A percentile compares a stretch with the other conserved stretches of the same genome.
phyloP scores from a whole-genome alignment of 1,140 invertebrate genomes.

The Zaprionus capensis region DNA sequence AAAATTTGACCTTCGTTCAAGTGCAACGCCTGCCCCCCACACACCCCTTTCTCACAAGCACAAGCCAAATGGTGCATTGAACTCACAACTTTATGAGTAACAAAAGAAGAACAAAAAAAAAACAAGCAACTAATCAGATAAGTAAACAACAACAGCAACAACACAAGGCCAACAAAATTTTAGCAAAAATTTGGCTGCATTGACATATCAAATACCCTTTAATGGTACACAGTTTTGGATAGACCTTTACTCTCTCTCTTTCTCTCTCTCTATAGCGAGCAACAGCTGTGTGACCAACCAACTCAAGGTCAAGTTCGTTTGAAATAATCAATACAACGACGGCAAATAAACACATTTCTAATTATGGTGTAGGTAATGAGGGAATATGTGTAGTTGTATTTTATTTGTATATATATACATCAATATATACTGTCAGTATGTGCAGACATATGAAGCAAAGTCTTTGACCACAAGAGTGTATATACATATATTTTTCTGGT shows the following conservation, averaged over 20 bases:
- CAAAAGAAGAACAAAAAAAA: slow-evolving; percentile 25
- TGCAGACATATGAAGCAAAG: neutral
- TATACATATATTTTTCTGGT: neutral
- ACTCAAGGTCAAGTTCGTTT: slow-evolving; percentile 40
- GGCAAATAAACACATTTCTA: neutral
- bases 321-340: slow-evolving; percentile 6
- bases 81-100: slow-evolving; percentile 63
- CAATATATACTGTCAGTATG: neutral
- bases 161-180: slow-evolving; percentile 23
- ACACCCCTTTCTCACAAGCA: slow-evolving; percentile 3
- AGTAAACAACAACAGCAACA: slow-evolving; percentile 34
- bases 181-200: neutral
- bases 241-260: slow-evolving; percentile 1
- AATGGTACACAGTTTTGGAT: neutral
- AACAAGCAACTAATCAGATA: slow-evolving; percentile 34
- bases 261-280: neutral
- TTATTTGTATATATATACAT: neutral
- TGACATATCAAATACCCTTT: slow-evolving; percentile 27
- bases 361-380: neutral
- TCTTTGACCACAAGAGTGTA: neutral
- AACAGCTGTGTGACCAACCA: neutral
- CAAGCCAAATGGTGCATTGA: slow-evolving; percentile 64
- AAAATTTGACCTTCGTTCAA: slow-evolving; percentile 33
- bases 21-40: slow-evolving; percentile 38
- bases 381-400: neutral